Evolutionary conservation across 2,113 vertebrate genomes (phyloP).

Genomic region (Hydrochoerus hydrochaeris): DNA sequence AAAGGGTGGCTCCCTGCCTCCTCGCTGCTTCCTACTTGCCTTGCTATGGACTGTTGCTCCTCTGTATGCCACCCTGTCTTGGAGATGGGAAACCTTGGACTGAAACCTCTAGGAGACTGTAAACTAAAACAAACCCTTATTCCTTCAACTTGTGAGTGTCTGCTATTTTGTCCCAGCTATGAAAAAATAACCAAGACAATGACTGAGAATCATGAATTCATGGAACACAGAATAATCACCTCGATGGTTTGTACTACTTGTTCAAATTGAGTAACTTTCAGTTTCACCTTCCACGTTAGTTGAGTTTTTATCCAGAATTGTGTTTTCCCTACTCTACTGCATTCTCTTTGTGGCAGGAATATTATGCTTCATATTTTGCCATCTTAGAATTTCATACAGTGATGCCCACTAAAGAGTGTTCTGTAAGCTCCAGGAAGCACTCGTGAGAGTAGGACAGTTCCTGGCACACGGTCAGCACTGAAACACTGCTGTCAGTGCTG

Average conservation of each 20-base stretch:
- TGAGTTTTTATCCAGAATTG: fast-evolving
- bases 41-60: background rate
- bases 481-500: background rate
- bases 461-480: background rate
- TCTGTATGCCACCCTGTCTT: background rate
- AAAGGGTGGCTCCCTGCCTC: background rate
- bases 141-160: background rate
- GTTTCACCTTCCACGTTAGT: background rate
- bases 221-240: background rate
- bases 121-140: background rate
- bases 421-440: background rate
- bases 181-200: background rate
- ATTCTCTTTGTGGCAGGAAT: background rate
- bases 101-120: background rate
- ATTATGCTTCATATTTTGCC: background rate
- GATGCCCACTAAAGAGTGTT: background rate
- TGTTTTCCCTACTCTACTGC: background rate
- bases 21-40: background rate
- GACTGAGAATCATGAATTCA: background rate
- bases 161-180: background rate
- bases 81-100: background rate
- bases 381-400: background rate
- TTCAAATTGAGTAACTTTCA: background rate
- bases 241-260: background rate
- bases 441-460: fast-evolving